phyloP scores from a whole-genome alignment of 2,888 invertebrate species.

The Trilocha varians region DNA sequence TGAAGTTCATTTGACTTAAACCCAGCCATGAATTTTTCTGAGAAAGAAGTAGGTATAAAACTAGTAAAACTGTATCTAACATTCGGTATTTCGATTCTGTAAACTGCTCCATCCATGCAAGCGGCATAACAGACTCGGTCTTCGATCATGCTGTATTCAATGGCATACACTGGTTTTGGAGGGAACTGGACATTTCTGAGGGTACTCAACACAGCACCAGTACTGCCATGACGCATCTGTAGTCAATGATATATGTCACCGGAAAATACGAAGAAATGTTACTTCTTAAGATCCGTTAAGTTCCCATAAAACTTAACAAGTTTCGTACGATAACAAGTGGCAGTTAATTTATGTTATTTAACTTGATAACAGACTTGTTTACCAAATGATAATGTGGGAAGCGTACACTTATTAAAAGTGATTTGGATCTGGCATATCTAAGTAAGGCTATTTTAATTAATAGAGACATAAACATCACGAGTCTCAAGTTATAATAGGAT shows the following conservation, averaged over 20 bases:
- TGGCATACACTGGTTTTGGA: conserved; percentile 49
- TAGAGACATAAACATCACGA: conserved; percentile 8
- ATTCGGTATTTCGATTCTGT: conserved; percentile 54
- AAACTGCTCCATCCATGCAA: conserved; percentile 52
- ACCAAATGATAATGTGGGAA: no score
- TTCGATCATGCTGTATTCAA: conserved; percentile 47
- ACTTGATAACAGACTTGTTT: no score
- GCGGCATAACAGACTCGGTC: conserved; percentile 57
- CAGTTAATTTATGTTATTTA: no score
- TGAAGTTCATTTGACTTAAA: no score
- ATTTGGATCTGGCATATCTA: no score
- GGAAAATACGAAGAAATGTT: no score
- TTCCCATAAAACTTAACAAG: no score
- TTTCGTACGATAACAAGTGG: no score
- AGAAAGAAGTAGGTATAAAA: conserved; percentile 1
- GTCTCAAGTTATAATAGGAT: neutral
- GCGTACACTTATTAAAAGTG: no score
- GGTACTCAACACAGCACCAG: conserved; percentile 49
- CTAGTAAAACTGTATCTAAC: conserved; percentile 22
- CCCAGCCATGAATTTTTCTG: no score
- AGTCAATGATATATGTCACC: conserved; percentile 11
- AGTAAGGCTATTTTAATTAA: no score
- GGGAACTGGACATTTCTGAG: conserved; percentile 60
- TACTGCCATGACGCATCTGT: conserved; percentile 59
- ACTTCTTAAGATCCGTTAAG: no score